phyloP scores from a whole-genome alignment of 2,797 vertebrate species.

The Mormyrops boulengeri region DNA sequence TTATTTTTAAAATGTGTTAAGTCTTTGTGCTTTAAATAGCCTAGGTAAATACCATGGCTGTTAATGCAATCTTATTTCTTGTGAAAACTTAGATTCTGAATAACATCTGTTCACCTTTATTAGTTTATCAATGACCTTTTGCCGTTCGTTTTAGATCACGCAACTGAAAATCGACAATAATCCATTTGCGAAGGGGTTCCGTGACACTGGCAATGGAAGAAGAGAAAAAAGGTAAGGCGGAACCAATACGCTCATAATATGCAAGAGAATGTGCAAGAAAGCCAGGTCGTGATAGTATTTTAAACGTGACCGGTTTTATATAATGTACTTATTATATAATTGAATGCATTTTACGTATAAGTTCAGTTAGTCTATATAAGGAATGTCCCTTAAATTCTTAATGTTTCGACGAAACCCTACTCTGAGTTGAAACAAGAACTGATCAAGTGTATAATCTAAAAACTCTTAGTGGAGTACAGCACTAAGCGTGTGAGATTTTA shows the following conservation, averaged over 20 bases:
- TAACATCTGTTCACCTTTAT: background rate
- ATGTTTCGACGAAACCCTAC: background rate
- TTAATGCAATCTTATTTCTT: background rate
- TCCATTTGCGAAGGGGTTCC: conserved; percentile 96
- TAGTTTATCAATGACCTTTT: background rate
- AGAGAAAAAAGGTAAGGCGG: conserved; percentile 89
- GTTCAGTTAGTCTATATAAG: background rate
- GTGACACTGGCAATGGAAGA: conserved; percentile 94
- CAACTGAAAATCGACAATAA: conserved; percentile 99
- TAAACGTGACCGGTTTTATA: background rate
- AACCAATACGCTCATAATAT: background rate
- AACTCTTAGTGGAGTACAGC: background rate
- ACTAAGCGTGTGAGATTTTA: background rate
- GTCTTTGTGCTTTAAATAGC: background rate
- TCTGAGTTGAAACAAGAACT: background rate
- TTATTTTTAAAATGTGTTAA: background rate
- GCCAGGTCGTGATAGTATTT: background rate
- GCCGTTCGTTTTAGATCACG: conserved; percentile 64
- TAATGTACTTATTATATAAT: background rate
- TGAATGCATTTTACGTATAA: background rate
- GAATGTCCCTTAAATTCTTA: background rate
- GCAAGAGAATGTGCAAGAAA: background rate
- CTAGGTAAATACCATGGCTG: background rate
- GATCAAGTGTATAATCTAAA: background rate
- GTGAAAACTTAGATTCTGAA: background rate